Evolutionary conservation across 2,797 vertebrate species (phyloP).

Genomic region (Zonotrichia albicollis): DNA sequence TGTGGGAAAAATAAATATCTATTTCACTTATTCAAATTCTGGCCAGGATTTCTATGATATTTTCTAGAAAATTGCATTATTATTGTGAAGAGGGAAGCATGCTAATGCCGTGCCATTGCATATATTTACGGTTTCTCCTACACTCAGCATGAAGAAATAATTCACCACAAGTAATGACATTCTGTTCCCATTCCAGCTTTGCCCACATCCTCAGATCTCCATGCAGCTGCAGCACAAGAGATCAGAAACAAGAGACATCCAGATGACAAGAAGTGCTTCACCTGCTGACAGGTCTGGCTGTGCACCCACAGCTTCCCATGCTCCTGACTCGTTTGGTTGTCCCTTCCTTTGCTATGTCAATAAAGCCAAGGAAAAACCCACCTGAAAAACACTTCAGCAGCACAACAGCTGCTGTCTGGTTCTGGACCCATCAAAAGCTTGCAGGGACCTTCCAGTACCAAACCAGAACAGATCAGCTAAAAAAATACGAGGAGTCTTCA

Average conservation of each 20-base stretch:
- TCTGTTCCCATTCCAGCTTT: neutral
- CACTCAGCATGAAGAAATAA: slow-evolving; percentile 8
- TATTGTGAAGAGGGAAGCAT: neutral
- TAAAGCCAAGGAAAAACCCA: neutral
- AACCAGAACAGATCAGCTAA: neutral
- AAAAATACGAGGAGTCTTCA: neutral
- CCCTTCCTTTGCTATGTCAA: neutral
- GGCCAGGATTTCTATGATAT: neutral
- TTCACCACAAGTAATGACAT: neutral
- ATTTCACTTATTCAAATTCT: neutral
- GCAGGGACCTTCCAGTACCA: neutral
- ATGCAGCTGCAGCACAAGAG: neutral
- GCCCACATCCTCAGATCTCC: neutral
- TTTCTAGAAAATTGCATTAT: slow-evolving; percentile 4
- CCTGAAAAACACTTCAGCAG: neutral
- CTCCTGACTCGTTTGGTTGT: neutral
- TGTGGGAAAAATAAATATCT: neutral
- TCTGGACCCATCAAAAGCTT: neutral
- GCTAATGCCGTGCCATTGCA: neutral
- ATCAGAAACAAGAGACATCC: neutral
- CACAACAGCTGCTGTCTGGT: neutral
- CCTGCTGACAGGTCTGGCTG: neutral
- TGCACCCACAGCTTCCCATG: neutral
- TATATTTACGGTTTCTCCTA: slow-evolving; percentile 17
- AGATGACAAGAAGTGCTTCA: neutral